These are phyloP conservation scores for Barnardius zonarius DNA, from an alignment of 2,113 vertebrate genomes.

Conservation along the genomic window DNA sequence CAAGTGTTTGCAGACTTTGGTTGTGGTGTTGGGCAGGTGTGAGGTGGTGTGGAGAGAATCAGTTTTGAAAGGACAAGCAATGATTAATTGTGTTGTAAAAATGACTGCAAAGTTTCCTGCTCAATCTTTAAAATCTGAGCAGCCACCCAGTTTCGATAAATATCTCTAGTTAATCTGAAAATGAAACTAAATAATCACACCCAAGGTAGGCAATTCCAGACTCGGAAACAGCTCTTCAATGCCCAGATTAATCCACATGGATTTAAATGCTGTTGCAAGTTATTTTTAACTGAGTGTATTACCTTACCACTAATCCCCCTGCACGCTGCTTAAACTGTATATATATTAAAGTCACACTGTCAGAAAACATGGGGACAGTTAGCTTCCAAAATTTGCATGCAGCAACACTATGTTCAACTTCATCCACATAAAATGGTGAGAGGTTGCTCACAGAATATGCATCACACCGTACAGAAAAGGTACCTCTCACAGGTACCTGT, in stretches of 20 bases:
- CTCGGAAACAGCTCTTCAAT: background rate
- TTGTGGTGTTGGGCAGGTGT: background rate
- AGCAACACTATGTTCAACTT: background rate
- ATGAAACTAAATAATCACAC: background rate
- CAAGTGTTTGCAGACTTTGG: background rate
- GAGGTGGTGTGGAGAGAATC: background rate
- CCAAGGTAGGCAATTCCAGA: background rate
- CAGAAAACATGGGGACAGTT: background rate
- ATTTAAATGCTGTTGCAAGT: background rate
- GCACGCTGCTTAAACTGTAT: background rate
- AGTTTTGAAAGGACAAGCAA: background rate
- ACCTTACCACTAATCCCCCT: background rate
- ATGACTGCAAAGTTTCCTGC: background rate
- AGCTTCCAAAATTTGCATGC: background rate
- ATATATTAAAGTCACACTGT: background rate
- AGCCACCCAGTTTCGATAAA: background rate
- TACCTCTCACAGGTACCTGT: background rate
- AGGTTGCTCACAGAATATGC: background rate
- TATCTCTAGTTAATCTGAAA: background rate
- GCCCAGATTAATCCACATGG: background rate
- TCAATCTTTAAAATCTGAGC: background rate
- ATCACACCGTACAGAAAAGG: background rate
- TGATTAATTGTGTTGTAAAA: background rate
- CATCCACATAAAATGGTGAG: background rate
- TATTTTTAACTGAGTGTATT: background rate